Evolutionary conservation across 2,888 invertebrate genomes (phyloP).

Genomic region (Herminia tarsipennalis): DNA sequence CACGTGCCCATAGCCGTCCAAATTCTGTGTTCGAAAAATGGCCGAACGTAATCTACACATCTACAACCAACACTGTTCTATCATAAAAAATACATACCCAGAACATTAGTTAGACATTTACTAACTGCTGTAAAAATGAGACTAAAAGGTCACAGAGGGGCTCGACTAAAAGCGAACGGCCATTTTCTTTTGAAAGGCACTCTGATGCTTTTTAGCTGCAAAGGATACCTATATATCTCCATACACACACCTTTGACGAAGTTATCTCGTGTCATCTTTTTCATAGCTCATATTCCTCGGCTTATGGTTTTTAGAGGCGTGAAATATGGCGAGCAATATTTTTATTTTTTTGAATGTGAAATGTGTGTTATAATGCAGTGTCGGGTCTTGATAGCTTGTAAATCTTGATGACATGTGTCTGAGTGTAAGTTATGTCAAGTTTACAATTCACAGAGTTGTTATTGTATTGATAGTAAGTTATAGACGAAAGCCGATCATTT

Average conservation of each 20-base stretch:
- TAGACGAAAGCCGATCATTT: too few relatives aligned
- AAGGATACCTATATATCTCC: conserved; percentile 55
- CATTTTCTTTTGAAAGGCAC: conserved; percentile 58
- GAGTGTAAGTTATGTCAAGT: too few relatives aligned
- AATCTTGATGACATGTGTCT: too few relatives aligned
- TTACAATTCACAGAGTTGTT: too few relatives aligned
- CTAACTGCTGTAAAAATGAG: conserved; percentile 41
- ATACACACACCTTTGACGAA: conserved; percentile 65
- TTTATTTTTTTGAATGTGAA: conserved; percentile 17
- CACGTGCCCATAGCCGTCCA: too few relatives aligned
- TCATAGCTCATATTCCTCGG: conserved; percentile 48
- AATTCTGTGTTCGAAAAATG: not conserved
- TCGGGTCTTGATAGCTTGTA: not conserved
- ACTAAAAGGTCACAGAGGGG: conserved; percentile 47
- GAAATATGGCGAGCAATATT: conserved; percentile 41
- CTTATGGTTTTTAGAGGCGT: conserved; percentile 29
- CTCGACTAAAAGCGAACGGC: conserved; percentile 49
- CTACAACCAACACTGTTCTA: not conserved
- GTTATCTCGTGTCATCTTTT: conserved; percentile 65
- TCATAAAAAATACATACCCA: conserved; percentile 12
- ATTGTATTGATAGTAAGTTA: too few relatives aligned
- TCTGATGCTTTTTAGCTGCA: conserved; percentile 48
- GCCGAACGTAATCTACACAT: not conserved
- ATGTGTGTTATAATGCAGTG: not conserved
- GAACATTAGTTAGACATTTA: conserved; percentile 36